Percentiles rank a stretch among this genome's conserved stretches.
These are phyloP conservation scores for Diadema setosum DNA, from an alignment of 35 echinoderm and acorn worm genomes.

Conservation along the genomic window DNA sequence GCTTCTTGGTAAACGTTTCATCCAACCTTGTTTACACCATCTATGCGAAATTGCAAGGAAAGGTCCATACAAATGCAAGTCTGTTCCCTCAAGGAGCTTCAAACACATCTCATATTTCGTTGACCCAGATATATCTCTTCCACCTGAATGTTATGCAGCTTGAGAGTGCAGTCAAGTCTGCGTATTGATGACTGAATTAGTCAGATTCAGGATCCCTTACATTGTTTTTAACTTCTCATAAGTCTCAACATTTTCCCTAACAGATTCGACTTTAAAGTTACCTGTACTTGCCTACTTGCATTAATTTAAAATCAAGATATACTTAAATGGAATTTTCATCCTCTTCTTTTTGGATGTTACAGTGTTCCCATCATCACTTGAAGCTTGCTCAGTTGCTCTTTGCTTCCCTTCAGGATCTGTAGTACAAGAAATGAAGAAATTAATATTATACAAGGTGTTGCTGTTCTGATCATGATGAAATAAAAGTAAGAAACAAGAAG, in stretches of 20 bases:
- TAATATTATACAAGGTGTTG: background rate
- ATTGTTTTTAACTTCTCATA: too few relatives aligned
- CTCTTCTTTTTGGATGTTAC: background rate
- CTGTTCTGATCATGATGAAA: background rate
- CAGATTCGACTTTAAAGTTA: too few relatives aligned
- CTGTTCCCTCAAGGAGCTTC: too few relatives aligned
- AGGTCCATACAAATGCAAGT: too few relatives aligned
- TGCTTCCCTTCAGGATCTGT: background rate
- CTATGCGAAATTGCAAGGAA: too few relatives aligned
- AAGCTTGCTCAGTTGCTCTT: background rate
- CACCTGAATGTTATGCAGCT: background rate
- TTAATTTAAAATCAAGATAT: background rate
- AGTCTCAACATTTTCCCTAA: too few relatives aligned
- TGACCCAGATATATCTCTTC: background rate
- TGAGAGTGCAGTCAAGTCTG: too few relatives aligned
- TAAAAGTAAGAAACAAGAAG: background rate
- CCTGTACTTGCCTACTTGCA: background rate
- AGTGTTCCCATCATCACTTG: background rate
- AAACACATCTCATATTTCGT: too few relatives aligned
- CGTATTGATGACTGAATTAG: too few relatives aligned
- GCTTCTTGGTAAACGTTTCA: too few relatives aligned
- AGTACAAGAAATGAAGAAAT: background rate
- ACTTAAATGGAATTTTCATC: background rate
- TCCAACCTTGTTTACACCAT: too few relatives aligned
- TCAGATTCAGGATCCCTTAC: too few relatives aligned